phyloP scores from a whole-genome alignment of 2,797 vertebrate species.

The Bucorvus abyssinicus region DNA sequence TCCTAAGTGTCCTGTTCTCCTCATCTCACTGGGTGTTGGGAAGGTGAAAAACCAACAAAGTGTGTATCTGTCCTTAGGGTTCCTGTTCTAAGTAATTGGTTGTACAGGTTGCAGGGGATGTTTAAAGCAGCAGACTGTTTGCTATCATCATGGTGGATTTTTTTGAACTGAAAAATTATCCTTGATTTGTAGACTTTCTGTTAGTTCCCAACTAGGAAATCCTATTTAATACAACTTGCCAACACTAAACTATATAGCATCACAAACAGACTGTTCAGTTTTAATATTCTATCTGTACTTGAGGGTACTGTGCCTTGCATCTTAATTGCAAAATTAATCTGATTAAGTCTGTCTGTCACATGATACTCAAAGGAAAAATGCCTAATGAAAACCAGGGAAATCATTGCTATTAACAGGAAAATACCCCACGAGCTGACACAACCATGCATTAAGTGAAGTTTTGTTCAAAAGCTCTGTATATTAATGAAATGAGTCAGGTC shows the following conservation, averaged over 20 bases:
- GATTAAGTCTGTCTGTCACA: not conserved
- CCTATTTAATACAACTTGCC: not conserved
- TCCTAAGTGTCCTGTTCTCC: not conserved
- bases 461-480: not conserved
- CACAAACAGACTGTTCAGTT: not conserved
- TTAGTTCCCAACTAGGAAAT: not conserved
- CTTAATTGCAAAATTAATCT: not conserved
- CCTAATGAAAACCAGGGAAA: not conserved
- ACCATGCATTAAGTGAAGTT: not conserved
- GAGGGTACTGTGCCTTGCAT: not conserved
- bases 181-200: not conserved
- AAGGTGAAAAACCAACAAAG: not conserved
- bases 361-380: not conserved
- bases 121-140: not conserved
- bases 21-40: not conserved
- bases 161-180: not conserved
- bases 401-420: not conserved
- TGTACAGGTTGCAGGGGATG: not conserved
- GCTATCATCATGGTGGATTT: accelerated
- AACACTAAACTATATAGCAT: not conserved
- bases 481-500: not conserved
- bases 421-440: not conserved
- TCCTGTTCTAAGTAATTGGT: not conserved
- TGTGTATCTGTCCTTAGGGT: not conserved
- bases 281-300: not conserved